These are phyloP conservation scores for Drosophila auraria DNA, from an alignment of 1,140 invertebrate species.

Conservation along the genomic window DNA sequence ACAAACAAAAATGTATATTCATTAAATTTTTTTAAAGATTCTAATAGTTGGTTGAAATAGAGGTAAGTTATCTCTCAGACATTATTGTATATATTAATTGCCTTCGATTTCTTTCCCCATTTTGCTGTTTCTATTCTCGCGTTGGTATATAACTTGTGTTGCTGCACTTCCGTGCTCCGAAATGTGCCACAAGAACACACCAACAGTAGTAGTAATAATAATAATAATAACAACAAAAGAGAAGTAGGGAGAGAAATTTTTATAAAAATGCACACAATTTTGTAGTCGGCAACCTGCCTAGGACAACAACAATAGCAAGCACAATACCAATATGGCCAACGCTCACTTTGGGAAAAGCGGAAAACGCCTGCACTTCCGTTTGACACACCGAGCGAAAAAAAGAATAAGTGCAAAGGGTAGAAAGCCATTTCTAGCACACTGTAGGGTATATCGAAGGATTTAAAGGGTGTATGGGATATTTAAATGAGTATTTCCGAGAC, in stretches of 20 bases:
- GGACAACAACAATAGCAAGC: conserved; percentile 39
- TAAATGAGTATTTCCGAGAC: too few species aligned
- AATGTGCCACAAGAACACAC: conserved; percentile 56
- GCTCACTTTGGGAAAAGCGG: conserved; percentile 65
- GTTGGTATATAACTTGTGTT: conserved; percentile 54
- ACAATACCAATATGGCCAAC: conserved; percentile 59
- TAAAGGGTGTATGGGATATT: background rate
- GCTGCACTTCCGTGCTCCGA: conserved; percentile 72
- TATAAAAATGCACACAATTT: conserved; percentile 79
- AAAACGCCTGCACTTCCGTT: conserved; percentile 81
- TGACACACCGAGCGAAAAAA: conserved; percentile 43
- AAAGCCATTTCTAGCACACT: conserved; percentile 49
- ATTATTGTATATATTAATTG: background rate
- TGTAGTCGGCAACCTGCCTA: conserved; percentile 65
- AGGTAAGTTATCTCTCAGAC: conserved; percentile 20
- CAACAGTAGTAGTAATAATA: conserved; percentile 29
- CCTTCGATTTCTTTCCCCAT: background rate
- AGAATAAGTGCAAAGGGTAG: conserved; percentile 2
- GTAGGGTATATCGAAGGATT: background rate
- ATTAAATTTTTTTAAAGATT: too few species aligned
- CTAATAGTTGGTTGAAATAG: conserved; percentile 19
- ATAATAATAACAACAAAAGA: conserved; percentile 35
- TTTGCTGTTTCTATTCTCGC: conserved; percentile 33
- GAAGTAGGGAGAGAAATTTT: conserved; percentile 39
- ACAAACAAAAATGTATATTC: too few species aligned